These are phyloP conservation scores for Nipponacmea schrenckii DNA, from an alignment of 2,888 invertebrate genomes.

Conservation along the genomic window DNA sequence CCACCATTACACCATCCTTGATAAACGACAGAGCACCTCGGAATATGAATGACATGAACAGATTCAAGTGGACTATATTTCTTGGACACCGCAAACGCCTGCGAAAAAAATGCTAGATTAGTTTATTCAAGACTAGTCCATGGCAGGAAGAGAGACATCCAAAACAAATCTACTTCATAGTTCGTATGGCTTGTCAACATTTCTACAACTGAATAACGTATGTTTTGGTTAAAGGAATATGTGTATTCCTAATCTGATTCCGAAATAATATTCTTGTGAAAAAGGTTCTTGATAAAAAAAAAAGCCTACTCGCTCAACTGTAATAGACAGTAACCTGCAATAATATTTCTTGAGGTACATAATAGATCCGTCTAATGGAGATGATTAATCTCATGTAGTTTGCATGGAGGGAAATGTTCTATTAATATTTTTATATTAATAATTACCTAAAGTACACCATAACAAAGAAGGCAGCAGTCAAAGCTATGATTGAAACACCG, in stretches of 20 bases:
- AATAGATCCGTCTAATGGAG: too few species aligned
- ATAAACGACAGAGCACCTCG: constrained; percentile 74
- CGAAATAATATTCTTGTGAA: too few species aligned
- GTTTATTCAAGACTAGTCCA: not conserved
- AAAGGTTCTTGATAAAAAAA: too few species aligned
- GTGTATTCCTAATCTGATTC: too few species aligned
- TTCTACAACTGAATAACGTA: too few species aligned
- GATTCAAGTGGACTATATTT: constrained; percentile 77
- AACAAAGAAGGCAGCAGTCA: constrained; percentile 63
- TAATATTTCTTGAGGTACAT: too few species aligned
- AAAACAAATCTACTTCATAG: not conserved
- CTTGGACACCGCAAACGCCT: constrained; percentile 77
- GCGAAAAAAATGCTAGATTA: constrained; percentile 16
- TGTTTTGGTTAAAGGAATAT: too few species aligned
- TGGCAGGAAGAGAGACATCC: not conserved
- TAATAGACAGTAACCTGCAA: too few species aligned
- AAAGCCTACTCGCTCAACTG: too few species aligned
- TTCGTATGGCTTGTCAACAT: not conserved
- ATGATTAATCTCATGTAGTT: too few species aligned
- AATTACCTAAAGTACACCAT: constrained; percentile 64
- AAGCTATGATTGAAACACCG: constrained; percentile 61
- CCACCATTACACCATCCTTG: constrained; percentile 72
- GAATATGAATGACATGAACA: constrained; percentile 77
- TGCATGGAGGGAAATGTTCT: too few species aligned
- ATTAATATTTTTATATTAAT: not conserved